These are phyloP conservation scores for Portunus trituberculatus DNA, from an alignment of 1,140 invertebrate species.

Conservation along the genomic window DNA sequence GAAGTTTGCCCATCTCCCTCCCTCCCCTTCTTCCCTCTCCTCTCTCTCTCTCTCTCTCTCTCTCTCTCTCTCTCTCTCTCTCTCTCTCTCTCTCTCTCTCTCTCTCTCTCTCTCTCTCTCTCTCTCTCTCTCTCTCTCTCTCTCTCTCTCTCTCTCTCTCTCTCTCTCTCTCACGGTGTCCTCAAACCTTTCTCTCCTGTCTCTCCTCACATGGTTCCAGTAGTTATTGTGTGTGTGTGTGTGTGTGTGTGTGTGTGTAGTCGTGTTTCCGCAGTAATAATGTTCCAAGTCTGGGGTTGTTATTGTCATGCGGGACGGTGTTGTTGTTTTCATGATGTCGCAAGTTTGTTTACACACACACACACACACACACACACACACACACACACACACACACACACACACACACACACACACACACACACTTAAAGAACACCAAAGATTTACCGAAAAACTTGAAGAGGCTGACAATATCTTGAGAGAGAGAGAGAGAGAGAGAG, in stretches of 20 bases:
- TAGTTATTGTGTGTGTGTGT: neutral
- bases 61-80: conserved; percentile 18
- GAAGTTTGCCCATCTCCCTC: conserved; percentile 9
- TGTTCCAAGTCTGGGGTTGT: neutral
- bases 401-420: conserved; percentile 10
- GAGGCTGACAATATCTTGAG: no score
- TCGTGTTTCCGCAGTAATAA: neutral
- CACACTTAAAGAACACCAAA: neutral
- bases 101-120: conserved; percentile 17
- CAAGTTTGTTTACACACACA: conserved; percentile 12
- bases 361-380: conserved; percentile 20
- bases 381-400: conserved; percentile 20
- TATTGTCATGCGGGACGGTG: neutral
- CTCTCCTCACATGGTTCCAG: neutral
- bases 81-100: conserved; percentile 17
- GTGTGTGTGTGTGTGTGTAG: neutral
- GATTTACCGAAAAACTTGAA: neutral
- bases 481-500: neutral
- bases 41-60: neutral
- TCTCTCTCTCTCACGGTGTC: neutral
- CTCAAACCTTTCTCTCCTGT: neutral
- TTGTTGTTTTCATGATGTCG: neutral
- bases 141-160: conserved; percentile 17
- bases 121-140: conserved; percentile 15
- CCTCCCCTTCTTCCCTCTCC: neutral